These are phyloP conservation scores for Hippolais icterina DNA, from an alignment of 2,113 vertebrate species.

Conservation along the genomic window DNA sequence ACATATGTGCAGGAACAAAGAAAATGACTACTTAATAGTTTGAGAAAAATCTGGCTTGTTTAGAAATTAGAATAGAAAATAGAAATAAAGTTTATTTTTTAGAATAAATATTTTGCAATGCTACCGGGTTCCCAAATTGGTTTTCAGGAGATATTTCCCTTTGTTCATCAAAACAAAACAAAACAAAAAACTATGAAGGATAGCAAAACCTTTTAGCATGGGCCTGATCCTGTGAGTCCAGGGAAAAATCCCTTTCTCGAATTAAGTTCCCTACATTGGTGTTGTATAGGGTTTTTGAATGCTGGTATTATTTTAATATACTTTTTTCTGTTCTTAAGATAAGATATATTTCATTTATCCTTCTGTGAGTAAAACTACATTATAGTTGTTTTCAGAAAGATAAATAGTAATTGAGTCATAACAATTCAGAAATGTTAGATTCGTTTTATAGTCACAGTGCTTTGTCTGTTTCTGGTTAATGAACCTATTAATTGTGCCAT, in stretches of 20 bases:
- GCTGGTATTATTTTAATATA: neutral
- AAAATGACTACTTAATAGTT: conserved; percentile 49
- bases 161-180: neutral
- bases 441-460: neutral
- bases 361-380: neutral
- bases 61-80: conserved; percentile 37
- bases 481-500: conserved; percentile 27
- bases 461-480: conserved; percentile 15
- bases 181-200: neutral
- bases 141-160: neutral
- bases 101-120: neutral
- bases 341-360: neutral
- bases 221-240: neutral
- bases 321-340: neutral
- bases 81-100: conserved; percentile 8
- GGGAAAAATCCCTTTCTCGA: neutral
- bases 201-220: neutral
- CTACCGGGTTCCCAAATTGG: neutral
- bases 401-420: neutral
- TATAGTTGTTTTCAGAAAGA: neutral
- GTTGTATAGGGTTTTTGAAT: neutral
- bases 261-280: neutral
- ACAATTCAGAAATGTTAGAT: neutral
- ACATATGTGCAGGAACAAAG: conserved; percentile 71
- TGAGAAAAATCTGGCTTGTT: conserved; percentile 38